Evolutionary conservation across 2,113 vertebrate species (phyloP), one percentile per base, ranked within the genome.

Genomic region (Strigops habroptila): DNA sequence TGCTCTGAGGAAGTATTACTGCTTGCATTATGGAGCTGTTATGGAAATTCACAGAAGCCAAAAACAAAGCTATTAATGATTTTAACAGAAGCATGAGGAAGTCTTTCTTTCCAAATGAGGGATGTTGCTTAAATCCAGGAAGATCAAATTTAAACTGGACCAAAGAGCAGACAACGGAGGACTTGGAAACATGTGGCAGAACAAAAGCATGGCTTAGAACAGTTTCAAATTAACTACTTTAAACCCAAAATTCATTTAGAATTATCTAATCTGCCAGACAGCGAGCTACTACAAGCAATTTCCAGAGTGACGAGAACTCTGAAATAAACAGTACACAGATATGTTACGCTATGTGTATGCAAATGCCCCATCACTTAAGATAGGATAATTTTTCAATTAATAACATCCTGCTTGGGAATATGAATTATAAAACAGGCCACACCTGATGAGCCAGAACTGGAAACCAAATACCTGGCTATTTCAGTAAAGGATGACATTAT

Each of bases 71-170:
- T 57, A 82, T 67, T 82, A 49, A 89, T 77, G 90, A 94, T 79
- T 96, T 91, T 90, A 91, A 57, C 95, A 97, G 79, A 95, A 94
- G 75, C 49, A 90, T 57, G 78, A 91, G 93, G 91, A 96, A 91
- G 93, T 51, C 59, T 74, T 82, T 70, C 59, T 91, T 96, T 95
- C 94, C 95, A 95, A 96, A 95, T 83, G 92, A 94, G 67, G 78
- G 89, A 96, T 94, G 91, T 90, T 95, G 91, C 82, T 91, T 22
- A 82, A 97, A 95, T 53, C 59, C 93, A 96, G 91, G 87, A 91
- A 94, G 91, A 94, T 86, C 94, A 90, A 76, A 94, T 94, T 94
- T 37, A 93, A 97, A 94, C 70, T 90, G 75, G 91, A 97, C 86
- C 82, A 94, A 97, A 96, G 90, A 94, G 94, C 93, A 96, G 94